phyloP scores from a whole-genome alignment of 2,113 vertebrate species.

The Zosterops japonicus region DNA sequence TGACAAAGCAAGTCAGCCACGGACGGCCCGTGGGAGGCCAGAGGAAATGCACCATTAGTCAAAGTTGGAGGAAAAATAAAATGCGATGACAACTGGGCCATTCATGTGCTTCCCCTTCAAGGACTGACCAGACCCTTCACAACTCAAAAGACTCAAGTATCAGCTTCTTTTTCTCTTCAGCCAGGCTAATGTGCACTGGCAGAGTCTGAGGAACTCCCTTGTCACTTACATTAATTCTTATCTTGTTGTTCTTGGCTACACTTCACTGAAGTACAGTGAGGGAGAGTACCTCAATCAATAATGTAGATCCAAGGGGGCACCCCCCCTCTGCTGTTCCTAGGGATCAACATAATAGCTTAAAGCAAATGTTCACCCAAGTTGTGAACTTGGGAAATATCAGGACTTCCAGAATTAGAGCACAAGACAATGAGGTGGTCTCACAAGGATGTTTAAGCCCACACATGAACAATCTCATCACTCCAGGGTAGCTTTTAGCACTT shows the following conservation, averaged over 20 bases:
- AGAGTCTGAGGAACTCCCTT: constrained; percentile 47
- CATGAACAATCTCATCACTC: background rate
- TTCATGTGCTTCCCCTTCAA: constrained; percentile 67
- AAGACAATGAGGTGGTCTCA: background rate
- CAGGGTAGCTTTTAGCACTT: background rate
- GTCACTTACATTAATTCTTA: constrained; percentile 54
- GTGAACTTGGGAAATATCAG: background rate
- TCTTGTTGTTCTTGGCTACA: constrained; percentile 56
- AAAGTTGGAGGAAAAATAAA: constrained; percentile 71
- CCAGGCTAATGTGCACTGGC: constrained; percentile 15
- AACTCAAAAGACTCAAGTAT: constrained; percentile 54
- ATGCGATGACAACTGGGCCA: constrained; percentile 67
- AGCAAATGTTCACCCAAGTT: background rate
- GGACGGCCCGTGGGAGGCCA: constrained; percentile 61
- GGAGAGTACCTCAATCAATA: constrained; percentile 50
- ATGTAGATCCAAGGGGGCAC: background rate
- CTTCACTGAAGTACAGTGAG: constrained; percentile 52
- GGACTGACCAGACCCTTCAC: constrained; percentile 31
- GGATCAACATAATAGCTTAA: background rate
- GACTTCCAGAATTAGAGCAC: background rate
- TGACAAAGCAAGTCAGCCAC: constrained; percentile 70
- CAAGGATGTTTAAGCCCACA: background rate
- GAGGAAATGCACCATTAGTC: constrained; percentile 75
- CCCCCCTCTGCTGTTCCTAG: background rate
- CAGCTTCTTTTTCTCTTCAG: constrained; percentile 61